Evolutionary conservation across 2,888 invertebrate species (phyloP), one percentile per base, ranked within the genome.

Genomic region (Ormia ochracea): DNA sequence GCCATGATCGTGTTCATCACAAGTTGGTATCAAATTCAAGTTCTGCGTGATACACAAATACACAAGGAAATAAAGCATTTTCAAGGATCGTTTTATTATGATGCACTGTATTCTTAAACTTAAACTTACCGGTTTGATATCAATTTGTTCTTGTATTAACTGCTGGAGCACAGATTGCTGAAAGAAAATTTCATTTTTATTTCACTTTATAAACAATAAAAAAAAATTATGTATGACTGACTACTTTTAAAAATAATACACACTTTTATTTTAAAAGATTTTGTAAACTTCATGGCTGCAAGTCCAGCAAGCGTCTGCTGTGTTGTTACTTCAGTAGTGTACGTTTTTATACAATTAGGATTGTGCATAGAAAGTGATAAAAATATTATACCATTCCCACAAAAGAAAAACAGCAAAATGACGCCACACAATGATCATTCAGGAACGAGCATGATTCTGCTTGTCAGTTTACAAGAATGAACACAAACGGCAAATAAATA

Each of bases 1-100:
- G 0, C 84, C 87, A 75, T 83, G 83, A 70, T 89, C 87, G 50
- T 89, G 89, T 65, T 87, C 86, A 41, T 87, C 86, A 50, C 88
- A 78, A 36, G 87, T 87, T 0, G 89, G 89, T 56, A 90, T 78
- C 1, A 85, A 84, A 70, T 87, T 83, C 2, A 82, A 65, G 78
- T 83, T 83, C 83, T 82, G 59, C 31, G n/a, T 19, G 33, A 74
- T 12, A 6, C 0, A n/a, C n/a, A 10, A 45, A 52, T 10, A 1
- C 21, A 41, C 14, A 14, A 41, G 1, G 7, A 36, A 14, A n/a
- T 14, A n/a, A 38, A 3, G 14, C 2, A 14, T 4, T 4, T 36
- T 4, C 2, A 41, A 3, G 7, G 5, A 41, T 6, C 17, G 9
- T 58, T 59, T 56, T 17, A 41, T 14, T 48, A 21, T 7, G 1